These are phyloP conservation scores for Todus mexicanus DNA, from an alignment of 2,797 vertebrate genomes.

Conservation along the genomic window DNA sequence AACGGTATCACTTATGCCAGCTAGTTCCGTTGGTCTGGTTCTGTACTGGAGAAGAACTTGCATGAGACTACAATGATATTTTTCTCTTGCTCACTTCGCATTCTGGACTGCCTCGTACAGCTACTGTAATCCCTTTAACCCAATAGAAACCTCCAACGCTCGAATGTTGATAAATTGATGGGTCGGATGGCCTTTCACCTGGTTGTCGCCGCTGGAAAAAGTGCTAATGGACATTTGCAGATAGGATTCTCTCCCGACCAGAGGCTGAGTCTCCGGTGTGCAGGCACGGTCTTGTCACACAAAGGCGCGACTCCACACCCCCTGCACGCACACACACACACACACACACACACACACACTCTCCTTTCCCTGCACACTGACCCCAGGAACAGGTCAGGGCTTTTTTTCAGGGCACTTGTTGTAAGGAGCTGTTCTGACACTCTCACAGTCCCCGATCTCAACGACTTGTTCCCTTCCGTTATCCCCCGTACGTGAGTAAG, in stretches of 20 bases:
- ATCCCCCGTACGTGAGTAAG: neutral
- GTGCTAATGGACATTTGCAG: conserved; percentile 40
- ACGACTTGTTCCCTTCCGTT: neutral
- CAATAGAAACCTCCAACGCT: neutral
- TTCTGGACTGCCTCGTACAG: neutral
- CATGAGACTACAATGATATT: neutral
- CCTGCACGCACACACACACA: too few relatives aligned
- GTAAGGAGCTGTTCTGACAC: neutral
- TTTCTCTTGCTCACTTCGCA: neutral
- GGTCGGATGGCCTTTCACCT: conserved; percentile 11
- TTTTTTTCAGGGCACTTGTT: neutral
- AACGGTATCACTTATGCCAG: neutral
- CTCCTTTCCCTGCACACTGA: neutral
- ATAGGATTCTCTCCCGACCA: neutral
- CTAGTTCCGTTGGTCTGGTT: neutral
- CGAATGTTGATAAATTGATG: neutral
- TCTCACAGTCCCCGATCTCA: neutral
- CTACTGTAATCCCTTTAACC: neutral
- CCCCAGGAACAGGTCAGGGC: neutral
- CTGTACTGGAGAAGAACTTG: neutral
- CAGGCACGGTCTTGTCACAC: conserved; percentile 5
- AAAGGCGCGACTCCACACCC: neutral
- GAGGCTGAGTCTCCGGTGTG: neutral
- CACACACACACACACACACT: too few relatives aligned
- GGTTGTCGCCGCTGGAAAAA: neutral